A percentile compares a stretch with the other conserved stretches of the same genome.
Conservation (phyloP, 2,888 invertebrate genomes). For the Dermolepida albohirtum region DNA sequence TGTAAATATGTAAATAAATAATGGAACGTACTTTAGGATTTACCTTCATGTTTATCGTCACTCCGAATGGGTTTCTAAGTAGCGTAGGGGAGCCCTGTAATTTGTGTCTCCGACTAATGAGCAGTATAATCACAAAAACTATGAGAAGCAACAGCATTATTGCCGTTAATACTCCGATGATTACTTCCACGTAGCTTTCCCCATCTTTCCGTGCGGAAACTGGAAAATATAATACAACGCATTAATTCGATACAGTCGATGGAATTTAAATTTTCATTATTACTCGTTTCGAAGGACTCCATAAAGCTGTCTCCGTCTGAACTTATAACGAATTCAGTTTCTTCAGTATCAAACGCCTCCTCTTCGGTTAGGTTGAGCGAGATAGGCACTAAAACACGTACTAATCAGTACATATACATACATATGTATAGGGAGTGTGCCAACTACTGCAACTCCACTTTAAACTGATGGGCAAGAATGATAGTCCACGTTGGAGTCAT, state of each 20-base stretch:
- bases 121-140: conserved; percentile 73
- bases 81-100: conserved; percentile 73
- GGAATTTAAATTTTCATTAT: conserved; percentile 34
- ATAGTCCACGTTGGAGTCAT: conserved; percentile 53
- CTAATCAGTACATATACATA: conserved; percentile 48
- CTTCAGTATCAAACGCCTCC: conserved; percentile 65
- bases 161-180: conserved; percentile 75
- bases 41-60: conserved; percentile 77
- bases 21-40: conserved; percentile 45
- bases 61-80: conserved; percentile 72
- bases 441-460: conserved; percentile 48
- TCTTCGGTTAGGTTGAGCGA: conserved; percentile 68
- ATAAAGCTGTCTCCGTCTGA: conserved; percentile 67
- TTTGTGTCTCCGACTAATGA: conserved; percentile 72
- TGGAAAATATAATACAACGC: conserved; percentile 52
- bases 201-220: conserved; percentile 71
- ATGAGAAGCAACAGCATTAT: conserved; percentile 74
- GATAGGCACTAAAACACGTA: conserved; percentile 58
- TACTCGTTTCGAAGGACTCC: conserved; percentile 71
- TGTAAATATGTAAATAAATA: conserved; percentile 38
- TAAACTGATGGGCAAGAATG: conserved; percentile 52
- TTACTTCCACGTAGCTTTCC: conserved; percentile 71
- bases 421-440: conserved; percentile 41
- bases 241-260: conserved; percentile 27
- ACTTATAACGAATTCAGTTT: conserved; percentile 68